Evolutionary conservation across 2,113 vertebrate species (phyloP), one percentile per base, ranked within the genome.

Genomic region (Sinocyclocheilus anophthalmus): DNA sequence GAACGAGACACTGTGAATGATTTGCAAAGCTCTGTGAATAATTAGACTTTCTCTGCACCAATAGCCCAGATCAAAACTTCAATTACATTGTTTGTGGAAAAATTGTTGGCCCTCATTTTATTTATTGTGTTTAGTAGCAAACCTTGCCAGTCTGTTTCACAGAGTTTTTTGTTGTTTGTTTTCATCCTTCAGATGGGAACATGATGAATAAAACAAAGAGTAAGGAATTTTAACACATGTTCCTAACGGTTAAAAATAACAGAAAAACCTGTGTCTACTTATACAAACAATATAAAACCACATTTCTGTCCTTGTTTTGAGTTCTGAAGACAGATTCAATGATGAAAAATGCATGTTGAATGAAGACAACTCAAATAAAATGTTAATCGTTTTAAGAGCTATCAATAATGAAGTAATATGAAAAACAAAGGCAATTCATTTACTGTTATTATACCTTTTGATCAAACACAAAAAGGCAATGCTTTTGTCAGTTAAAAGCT

Each of bases 71-170:
- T 84, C 81, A 72, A 73, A 84, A 84, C 50, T 69, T 26, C 48
- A 83, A 83, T 83, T 83, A 83, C 65, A 83, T 70, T 83, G 81
- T 83, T 83, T 84, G 81, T 84, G 81, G 81, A 84, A 84, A 84
- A 50, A 84, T 84, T 59, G 48, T 59, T 84, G 81, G 81, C 37
- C 53, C 22, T 84, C 69, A 73, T 84, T 84, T 73, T 84, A 84
- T 84, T 84, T 84, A 84, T 84, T 84, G 81, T 84, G 81, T 73
- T 73, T 84, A 13, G 69, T 84, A 73, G 73, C 69, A 84, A 84
- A 84, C 81, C 26, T 57, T 73, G 69, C 81, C 81, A 39, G 67
- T 84, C 81, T 84, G 69, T 84, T 72, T 84, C 69, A 73, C 81
- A 57, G 63, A 26, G 81, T 4, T 48, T 81, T 30, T 81, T 81